These are phyloP conservation scores for Lepidotrigona ventralis DNA, from an alignment of 1,140 invertebrate species.

Conservation along the genomic window DNA sequence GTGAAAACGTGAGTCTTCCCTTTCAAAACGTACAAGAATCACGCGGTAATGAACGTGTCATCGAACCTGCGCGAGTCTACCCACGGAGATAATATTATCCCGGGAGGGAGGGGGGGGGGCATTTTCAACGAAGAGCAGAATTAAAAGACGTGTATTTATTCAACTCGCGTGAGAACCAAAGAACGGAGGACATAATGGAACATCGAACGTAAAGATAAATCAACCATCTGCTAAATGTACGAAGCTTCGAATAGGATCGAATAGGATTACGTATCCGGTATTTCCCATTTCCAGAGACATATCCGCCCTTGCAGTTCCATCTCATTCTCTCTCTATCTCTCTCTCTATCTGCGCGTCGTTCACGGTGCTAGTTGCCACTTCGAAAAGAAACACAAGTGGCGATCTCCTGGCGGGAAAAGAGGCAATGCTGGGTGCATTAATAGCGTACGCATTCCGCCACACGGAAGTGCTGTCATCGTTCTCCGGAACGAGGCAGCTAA, in stretches of 20 bases:
- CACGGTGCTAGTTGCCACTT: neutral
- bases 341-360: neutral
- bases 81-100: neutral
- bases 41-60: neutral
- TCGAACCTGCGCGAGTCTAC: too few species aligned
- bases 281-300: conserved; percentile 49
- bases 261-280: too few species aligned
- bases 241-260: neutral
- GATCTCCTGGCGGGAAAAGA: conserved; percentile 48
- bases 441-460: neutral
- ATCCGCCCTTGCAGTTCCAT: conserved; percentile 21
- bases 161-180: neutral
- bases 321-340: conserved; percentile 15
- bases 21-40: neutral
- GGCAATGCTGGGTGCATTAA: conserved; percentile 46
- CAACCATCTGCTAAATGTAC: neutral
- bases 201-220: too few species aligned
- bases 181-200: neutral
- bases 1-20: neutral
- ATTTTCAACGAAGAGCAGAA: neutral
- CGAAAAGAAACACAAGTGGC: conserved; percentile 41
- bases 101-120: too few species aligned
- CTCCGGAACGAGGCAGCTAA: neutral
- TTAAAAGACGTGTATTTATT: conserved; percentile 26
- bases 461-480: conserved; percentile 34